A percentile compares a stretch with the other conserved stretches of the same genome.
Evolutionary conservation across 2,797 vertebrate species (phyloP).

Genomic region (Coranthus polyacanthus): DNA sequence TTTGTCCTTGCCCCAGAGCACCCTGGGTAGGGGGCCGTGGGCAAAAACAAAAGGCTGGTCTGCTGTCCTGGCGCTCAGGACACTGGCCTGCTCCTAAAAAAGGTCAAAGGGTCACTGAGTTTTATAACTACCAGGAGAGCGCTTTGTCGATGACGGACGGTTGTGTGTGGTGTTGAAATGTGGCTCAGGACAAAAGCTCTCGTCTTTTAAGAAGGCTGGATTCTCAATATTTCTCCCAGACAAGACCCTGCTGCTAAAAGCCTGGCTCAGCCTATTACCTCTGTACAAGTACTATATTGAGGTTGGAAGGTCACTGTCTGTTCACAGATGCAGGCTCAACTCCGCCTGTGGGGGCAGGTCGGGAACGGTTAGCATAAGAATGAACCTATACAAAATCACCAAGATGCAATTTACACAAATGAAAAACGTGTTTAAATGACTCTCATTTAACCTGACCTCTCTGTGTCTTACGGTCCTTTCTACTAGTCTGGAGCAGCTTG

Average conservation of each 20-base stretch:
- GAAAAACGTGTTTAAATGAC: background rate
- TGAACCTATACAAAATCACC: constrained; percentile 10
- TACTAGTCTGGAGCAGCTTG: background rate
- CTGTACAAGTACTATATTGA: constrained; percentile 9
- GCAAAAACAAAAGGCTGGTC: constrained; percentile 72
- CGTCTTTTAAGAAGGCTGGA: constrained; percentile 7
- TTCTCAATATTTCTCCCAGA: constrained; percentile 51
- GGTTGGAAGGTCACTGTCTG: constrained; percentile 13
- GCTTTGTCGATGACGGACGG: constrained; percentile 33
- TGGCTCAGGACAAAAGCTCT: constrained; percentile 40
- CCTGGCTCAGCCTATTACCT: background rate
- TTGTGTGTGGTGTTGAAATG: constrained; percentile 35
- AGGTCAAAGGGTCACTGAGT: constrained; percentile 68
- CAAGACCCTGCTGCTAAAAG: constrained; percentile 22
- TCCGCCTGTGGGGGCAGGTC: constrained; percentile 11
- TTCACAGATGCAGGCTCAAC: constrained; percentile 17
- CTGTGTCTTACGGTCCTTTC: constrained; percentile 1
- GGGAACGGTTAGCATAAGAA: constrained; percentile 36
- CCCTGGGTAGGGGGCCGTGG: constrained; percentile 65
- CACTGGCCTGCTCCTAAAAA: constrained; percentile 34
- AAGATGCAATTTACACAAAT: constrained; percentile 9
- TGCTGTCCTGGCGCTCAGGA: constrained; percentile 46
- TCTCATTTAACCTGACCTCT: background rate
- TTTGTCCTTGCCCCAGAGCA: constrained; percentile 74
- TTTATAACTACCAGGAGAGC: constrained; percentile 55